Evolutionary conservation across 2,888 invertebrate genomes (phyloP).

Genomic region (Phragmatobia fuliginosa): DNA sequence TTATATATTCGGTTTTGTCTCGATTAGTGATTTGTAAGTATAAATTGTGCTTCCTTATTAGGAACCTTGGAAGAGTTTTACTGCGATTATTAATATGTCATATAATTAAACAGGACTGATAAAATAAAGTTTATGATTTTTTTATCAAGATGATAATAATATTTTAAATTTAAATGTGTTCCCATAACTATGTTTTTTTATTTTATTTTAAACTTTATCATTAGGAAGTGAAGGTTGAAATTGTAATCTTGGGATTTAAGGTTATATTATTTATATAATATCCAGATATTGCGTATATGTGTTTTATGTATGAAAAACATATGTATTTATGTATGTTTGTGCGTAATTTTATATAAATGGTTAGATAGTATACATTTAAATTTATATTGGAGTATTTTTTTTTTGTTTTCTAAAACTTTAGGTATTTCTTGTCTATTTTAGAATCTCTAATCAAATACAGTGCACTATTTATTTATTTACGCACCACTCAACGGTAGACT

Average conservation of each 20-base stretch:
- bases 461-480: too few relatives aligned
- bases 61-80: background rate
- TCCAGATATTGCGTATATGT: too few relatives aligned
- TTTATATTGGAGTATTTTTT: too few relatives aligned
- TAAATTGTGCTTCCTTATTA: background rate
- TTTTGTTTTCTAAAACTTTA: too few relatives aligned
- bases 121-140: background rate
- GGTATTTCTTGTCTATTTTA: too few relatives aligned
- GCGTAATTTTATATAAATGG: too few relatives aligned
- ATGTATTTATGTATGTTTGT: too few relatives aligned
- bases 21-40: slow-evolving; percentile 5
- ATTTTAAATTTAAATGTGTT: background rate
- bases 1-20: background rate
- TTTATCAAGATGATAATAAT: background rate
- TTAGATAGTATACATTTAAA: too few relatives aligned
- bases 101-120: background rate
- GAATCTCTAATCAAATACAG: too few relatives aligned
- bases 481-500: too few relatives aligned
- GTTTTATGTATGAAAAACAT: too few relatives aligned
- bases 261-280: background rate
- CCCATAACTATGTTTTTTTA: background rate
- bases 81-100: background rate
- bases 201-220: background rate
- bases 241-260: background rate
- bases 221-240: background rate